Evolutionary conservation across 2,888 invertebrate genomes (phyloP), one percentile per base, ranked within the genome.

Genomic region (Caenorhabditis wallacei): DNA sequence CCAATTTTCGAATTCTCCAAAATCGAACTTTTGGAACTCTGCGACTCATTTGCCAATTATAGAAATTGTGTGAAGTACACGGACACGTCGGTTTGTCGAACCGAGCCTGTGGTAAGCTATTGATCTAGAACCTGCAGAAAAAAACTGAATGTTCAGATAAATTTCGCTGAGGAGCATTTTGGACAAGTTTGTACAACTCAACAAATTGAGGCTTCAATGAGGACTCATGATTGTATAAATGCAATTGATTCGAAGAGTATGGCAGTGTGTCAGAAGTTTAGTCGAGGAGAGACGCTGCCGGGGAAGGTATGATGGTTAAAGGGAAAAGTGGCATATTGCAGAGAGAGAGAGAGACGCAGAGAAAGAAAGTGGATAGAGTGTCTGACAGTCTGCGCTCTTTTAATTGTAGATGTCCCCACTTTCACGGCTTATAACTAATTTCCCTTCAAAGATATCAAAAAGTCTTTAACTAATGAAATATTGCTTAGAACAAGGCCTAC

Each of bases 41-140:
- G 84, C 48, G 84, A 84, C 20, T 61, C 78, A 1, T 84, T 71
- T 20, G 76, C 76, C 18, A 84, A 84, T 35, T 84, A 84, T 43
- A 22, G 75, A 26, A 68, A 48, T 11, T 84, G 84, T 54, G 48
- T 83, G 1, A 56, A 71, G 43, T 64, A 48, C 13, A 81, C 70
- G 10, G 59, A 76, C 22, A 59, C 81, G 5, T 64, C n/a, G 20
- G 53, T 75, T 20, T 81, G 81, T 24, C 54, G 24, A 20, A 71
- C 46, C 48, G 64, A 70, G 18, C 75, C 81, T 26, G 71, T 81
- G 37, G 81, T 75, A 10, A 53, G 56, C 10, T 35, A 7, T 11
- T 18, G 40, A 1, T 61, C 74, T n/a, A n/a, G n/a, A n/a, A n/a
- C n/a, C n/a, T n/a, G n/a, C n/a, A n/a, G n/a, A n/a, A n/a, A n/a